Evolutionary conservation across 2,888 invertebrate genomes (phyloP).

Genomic region (Drosophila planitibia): DNA sequence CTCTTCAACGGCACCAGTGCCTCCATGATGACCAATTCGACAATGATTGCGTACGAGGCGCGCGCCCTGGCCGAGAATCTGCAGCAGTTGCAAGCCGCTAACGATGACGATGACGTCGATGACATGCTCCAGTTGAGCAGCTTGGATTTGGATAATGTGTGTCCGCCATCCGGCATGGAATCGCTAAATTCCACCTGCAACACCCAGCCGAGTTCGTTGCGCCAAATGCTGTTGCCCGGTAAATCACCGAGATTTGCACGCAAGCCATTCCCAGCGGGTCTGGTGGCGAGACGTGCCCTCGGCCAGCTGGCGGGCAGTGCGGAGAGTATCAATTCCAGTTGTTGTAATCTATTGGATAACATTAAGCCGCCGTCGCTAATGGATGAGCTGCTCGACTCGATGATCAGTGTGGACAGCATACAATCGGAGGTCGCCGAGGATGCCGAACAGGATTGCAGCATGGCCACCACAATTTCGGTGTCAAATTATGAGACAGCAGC

Average conservation of each 20-base stretch:
- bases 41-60: constrained; percentile 91
- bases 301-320: constrained; percentile 88
- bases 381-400: constrained; percentile 91
- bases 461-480: constrained; percentile 82
- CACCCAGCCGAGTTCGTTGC: constrained; percentile 77
- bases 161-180: constrained; percentile 92
- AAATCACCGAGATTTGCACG: constrained; percentile 87
- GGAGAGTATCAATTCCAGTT: constrained; percentile 88
- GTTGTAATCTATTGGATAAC: constrained; percentile 91
- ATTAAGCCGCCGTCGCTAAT: constrained; percentile 94
- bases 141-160: constrained; percentile 90
- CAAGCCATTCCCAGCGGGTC: constrained; percentile 89
- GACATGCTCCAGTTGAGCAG: constrained; percentile 86
- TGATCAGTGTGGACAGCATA: constrained; percentile 93
- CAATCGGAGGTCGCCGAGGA: constrained; percentile 92
- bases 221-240: constrained; percentile 73
- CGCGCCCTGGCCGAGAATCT: constrained; percentile 88
- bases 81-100: constrained; percentile 55
- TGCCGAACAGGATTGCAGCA: constrained; percentile 86
- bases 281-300: constrained; percentile 91
- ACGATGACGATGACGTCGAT: constrained; percentile 57
- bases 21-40: constrained; percentile 88
- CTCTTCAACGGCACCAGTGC: constrained; percentile 86
- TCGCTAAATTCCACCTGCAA: constrained; percentile 86
- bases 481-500: constrained; percentile 86